Conservation (phyloP, 2,888 invertebrate species). For the Trachelus troglodyta region DNA sequence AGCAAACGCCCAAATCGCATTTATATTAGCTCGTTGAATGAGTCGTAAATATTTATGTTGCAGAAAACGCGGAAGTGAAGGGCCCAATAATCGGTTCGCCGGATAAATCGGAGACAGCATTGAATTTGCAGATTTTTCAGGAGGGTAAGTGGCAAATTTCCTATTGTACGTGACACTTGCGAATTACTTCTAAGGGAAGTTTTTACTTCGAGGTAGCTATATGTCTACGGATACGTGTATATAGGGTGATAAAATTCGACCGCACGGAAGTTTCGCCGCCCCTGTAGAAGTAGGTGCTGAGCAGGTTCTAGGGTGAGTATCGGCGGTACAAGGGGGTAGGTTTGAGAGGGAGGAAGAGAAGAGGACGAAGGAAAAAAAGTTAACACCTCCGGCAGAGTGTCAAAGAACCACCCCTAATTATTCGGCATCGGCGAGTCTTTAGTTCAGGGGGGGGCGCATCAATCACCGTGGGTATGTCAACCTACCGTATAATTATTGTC, state of each 20-base stretch:
- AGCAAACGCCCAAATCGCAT: conserved; percentile 67
- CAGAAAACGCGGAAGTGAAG: conserved; percentile 51
- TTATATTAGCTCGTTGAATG: conserved; percentile 66
- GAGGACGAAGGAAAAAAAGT: conserved; percentile 25
- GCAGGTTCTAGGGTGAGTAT: neutral
- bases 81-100: conserved; percentile 59
- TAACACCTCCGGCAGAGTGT: conserved; percentile 53
- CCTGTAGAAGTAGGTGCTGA: neutral
- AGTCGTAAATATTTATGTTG: conserved; percentile 66
- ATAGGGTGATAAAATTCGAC: neutral
- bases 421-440: conserved; percentile 58
- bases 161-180: neutral
- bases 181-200: neutral
- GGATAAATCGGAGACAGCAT: neutral
- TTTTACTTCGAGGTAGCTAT: neutral
- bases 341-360: conserved; percentile 9
- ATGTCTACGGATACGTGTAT: neutral
- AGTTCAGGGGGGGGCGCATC: conserved; percentile 48
- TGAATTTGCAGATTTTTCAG: neutral
- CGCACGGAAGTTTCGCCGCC: neutral
- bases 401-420: conserved; percentile 55
- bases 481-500: neutral
- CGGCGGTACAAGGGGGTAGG: neutral
- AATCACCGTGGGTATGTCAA: conserved; percentile 53
- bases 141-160: neutral